These are phyloP conservation scores for Brachionus asplanchnoidis DNA, from an alignment of 1,140 invertebrate species.

Conservation along the genomic window DNA sequence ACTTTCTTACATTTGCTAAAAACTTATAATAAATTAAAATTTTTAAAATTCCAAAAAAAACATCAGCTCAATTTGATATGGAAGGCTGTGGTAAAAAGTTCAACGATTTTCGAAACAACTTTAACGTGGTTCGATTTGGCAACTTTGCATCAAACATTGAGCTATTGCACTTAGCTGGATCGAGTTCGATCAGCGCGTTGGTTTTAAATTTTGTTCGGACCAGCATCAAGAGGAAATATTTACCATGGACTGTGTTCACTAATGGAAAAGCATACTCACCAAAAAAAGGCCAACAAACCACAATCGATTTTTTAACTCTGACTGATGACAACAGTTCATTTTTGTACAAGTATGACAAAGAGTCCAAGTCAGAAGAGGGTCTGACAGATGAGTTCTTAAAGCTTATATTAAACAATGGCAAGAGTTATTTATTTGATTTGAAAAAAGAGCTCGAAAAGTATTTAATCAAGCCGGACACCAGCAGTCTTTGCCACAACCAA, in stretches of 20 bases:
- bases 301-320: conserved; percentile 21
- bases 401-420: not conserved
- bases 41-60: too few relatives aligned
- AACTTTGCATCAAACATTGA: not conserved
- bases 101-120: not conserved
- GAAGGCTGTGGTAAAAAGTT: conserved; percentile 25
- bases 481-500: not conserved
- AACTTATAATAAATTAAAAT: too few relatives aligned
- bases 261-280: conserved; percentile 15
- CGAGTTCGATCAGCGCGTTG: conserved; percentile 4
- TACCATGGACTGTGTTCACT: conserved; percentile 31
- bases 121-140: conserved; percentile 32
- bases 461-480: not conserved
- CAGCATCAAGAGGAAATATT: not conserved
- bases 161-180: conserved; percentile 1
- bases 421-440: not conserved
- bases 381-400: conserved; percentile 1
- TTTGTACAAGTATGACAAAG: conserved; percentile 4
- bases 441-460: not conserved
- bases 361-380: not conserved
- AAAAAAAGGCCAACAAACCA: not conserved
- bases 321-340: not conserved
- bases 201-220: conserved; percentile 18
- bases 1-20: too few relatives aligned
- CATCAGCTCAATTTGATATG: too few relatives aligned